A percentile compares a stretch with the other conserved stretches of the same genome.
Evolutionary conservation across 1,140 invertebrate genomes (phyloP).

Genomic region (Heliconius congener): DNA sequence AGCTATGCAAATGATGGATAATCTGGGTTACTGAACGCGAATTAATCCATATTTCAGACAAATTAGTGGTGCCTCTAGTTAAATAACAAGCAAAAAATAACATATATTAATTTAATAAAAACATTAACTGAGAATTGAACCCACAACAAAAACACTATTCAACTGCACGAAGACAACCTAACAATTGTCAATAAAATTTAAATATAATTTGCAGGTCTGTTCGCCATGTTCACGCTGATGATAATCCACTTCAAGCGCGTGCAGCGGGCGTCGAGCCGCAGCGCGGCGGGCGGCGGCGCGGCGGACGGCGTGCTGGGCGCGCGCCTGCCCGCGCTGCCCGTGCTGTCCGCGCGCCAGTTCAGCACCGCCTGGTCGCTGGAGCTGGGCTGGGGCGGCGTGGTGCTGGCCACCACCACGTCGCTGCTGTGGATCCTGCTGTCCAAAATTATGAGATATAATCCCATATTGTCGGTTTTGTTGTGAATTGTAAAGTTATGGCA

Average conservation of each 20-base stretch:
- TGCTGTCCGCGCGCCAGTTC: constrained; percentile 86
- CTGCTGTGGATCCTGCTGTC: constrained; percentile 93
- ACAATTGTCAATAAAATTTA: not conserved
- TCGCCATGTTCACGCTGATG: constrained; percentile 93
- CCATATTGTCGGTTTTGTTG: constrained; percentile 86
- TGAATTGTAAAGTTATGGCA: constrained; percentile 30
- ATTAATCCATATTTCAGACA: no score
- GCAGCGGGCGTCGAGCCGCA: constrained; percentile 83
- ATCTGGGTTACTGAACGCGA: no score
- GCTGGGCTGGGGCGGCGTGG: constrained; percentile 91
- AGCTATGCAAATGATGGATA: no score
- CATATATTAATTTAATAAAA: no score
- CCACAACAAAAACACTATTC: not conserved
- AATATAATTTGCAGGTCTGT: constrained; percentile 86
- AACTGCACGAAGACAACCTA: no score
- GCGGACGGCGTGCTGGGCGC: constrained; percentile 87
- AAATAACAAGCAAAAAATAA: no score
- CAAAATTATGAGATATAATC: constrained; percentile 94
- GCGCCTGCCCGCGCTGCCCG: constrained; percentile 61
- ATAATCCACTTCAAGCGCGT: constrained; percentile 94
- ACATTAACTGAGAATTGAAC: not conserved
- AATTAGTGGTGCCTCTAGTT: no score
- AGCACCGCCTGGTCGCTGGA: constrained; percentile 91
- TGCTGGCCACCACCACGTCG: constrained; percentile 88
- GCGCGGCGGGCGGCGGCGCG: constrained; percentile 82